Percentiles rank a stretch among this genome's conserved stretches.
Conservation (phyloP, 2,113 vertebrate genomes). For the Otolemur garnettii region DNA sequence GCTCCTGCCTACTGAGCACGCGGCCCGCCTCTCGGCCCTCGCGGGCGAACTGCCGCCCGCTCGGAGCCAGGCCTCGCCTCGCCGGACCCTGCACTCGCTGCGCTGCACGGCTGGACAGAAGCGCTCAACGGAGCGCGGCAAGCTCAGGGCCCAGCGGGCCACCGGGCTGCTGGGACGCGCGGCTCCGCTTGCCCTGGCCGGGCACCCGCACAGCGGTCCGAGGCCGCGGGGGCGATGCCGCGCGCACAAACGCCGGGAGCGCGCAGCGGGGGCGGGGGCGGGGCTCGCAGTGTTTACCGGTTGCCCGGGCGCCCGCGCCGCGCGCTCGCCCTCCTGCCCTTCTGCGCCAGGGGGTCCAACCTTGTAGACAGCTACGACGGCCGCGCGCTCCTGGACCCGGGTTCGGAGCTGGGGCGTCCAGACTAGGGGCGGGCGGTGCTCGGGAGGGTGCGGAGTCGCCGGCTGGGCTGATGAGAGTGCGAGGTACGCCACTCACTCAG, state of each 20-base stretch:
- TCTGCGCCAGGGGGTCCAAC: too few species aligned
- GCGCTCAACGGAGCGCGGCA: not conserved
- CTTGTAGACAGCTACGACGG: too few species aligned
- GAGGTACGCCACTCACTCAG: rapidly evolving
- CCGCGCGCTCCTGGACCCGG: not conserved
- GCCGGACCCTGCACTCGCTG: not conserved
- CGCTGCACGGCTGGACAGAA: not conserved
- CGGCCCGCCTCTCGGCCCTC: not conserved
- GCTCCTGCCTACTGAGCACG: not conserved
- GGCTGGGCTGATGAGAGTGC: not conserved
- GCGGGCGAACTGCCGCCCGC: not conserved
- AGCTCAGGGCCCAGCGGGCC: not conserved
- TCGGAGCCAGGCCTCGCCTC: not conserved
- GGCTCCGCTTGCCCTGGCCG: too few species aligned
- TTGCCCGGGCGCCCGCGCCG: constrained; percentile 1
- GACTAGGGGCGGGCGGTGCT: not conserved
- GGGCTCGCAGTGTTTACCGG: constrained; percentile 32
- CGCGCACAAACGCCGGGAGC: not conserved
- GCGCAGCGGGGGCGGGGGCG: not conserved
- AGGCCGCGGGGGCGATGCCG: not conserved
- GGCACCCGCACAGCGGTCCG: not conserved
- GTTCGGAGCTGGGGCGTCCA: not conserved
- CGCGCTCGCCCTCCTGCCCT: too few species aligned
- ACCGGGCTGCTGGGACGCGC: not conserved
- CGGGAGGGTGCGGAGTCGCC: rapidly evolving